Evolutionary conservation across 2,797 vertebrate species (phyloP), one percentile per base, ranked within the genome.

Genomic region (Lepus oiostolus): DNA sequence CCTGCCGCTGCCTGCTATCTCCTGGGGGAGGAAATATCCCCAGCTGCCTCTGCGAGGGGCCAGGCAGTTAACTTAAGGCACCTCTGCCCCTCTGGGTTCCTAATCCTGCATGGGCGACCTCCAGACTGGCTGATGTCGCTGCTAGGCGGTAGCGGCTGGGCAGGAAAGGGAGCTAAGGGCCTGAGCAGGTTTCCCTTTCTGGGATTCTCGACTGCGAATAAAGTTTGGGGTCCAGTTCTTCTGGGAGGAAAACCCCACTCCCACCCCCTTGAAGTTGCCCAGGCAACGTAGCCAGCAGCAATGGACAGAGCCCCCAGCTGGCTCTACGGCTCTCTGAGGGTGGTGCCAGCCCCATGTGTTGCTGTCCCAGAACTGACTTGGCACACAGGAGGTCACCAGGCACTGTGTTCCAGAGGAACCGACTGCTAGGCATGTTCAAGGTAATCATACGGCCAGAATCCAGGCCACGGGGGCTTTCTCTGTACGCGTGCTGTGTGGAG

Each of bases 221-320:
- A 67, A 42, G 1, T 82, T 81, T 63, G 65, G 68, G 11, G 54
- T 76, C 38, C 21, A 5, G 47, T 30, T 83, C 50, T 62, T 93
- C 3, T 0, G 1, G 1, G 32, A 32, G 50, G 24, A 9, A 7
- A 7, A 19, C 7, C 21, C 62, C 32, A 10, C 5, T 16, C 54
- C 54, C 7, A 5, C 24, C 52, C 30, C 10, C 5, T 38, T 71
- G 32, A 71, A 82, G 22, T 14, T 58, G 7, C 71, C 82, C 32
- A 28, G 38, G 47, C 52, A 62, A 47, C 1, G 0, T 82, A 38
- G 82, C 11, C 28, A 63, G 32, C 24, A 32, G 7, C 35, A 68
- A 28, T 19, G 65, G 35, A 26, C 50, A n/a, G 71, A 47, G 52
- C 12, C 26, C 17, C 52, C 11, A 4, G 32, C 67, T 76, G 52